Base-by-base conservation (phyloP, 2,888 invertebrate genomes). In the Metopia argyrocephala region DNA sequence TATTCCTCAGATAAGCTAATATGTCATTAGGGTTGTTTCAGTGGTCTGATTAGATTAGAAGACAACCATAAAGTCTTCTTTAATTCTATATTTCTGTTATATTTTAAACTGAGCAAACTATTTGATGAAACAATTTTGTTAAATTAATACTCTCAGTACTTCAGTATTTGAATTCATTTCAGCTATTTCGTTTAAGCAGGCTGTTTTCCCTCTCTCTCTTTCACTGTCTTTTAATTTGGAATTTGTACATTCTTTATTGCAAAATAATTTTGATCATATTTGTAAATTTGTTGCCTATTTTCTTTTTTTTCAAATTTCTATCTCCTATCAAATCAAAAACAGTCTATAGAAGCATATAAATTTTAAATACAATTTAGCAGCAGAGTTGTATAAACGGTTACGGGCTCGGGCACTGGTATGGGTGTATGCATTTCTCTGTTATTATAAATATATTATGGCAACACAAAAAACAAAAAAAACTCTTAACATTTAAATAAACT, bases 211-310 rank as follows among this genome's bases (percentile, higher is more conserved):
- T n/a, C n/a, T n/a, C n/a, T n/a, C n/a, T n/a, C n/a, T n/a, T n/a
- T n/a, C n/a, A n/a, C n/a, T 31, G 31, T 54, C 18, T 18, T 20
- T 27, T 18, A 71, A 45, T 65, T 69, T 56, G 69, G 64, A 15
- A 76, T 80, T 76, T 70, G 31, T 48, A 27, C 46, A 54, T 38
- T 20, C 20, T 4, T 12, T 45, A 48, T 28, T 74, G 65, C 54
- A 78, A 74, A 73, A 78, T 78, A 81, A 78, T 81, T 81, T 76
- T 65, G 61, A 78, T 76, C 73, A 81, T 12, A 78, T 81, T 81
- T 81, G 80, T 54, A 69, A 61, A 61, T 50, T 61, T 74, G 62
- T 65, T 12, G 12, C n/a, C 25, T 20, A 9, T 20, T 52, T 56
- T 27, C 7, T 27, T 56, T 27, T 9, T 56, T 56, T 56, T 56